Conservation (phyloP, 2,797 vertebrate genomes). For the Melopsittacus undulatus region DNA sequence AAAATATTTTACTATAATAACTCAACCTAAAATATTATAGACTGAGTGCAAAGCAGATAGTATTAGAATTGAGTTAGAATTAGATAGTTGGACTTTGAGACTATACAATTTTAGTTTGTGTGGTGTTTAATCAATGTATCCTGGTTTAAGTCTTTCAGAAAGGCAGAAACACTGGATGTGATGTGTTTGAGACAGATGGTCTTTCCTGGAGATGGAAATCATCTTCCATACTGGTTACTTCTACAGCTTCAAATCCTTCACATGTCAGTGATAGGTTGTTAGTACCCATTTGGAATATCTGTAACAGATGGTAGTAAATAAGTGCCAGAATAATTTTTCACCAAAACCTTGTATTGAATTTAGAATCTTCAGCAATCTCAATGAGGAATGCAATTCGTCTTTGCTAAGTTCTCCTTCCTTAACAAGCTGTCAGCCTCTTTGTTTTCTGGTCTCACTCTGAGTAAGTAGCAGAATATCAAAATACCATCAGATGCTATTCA, state of each 20-base stretch:
- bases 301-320: constrained; percentile 26
- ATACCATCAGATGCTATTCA: not conserved
- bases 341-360: not conserved
- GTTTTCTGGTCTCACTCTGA: not conserved
- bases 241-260: not conserved
- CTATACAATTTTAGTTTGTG: not conserved
- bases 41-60: rapidly evolving
- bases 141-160: not conserved
- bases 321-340: constrained; percentile 36
- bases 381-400: not conserved
- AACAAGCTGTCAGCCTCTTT: constrained; percentile 10
- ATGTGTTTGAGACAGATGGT: not conserved
- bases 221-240: not conserved
- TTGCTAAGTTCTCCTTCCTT: not conserved
- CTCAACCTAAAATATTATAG: not conserved
- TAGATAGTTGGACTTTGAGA: not conserved
- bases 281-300: not conserved
- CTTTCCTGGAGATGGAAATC: not conserved
- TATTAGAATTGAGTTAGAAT: not conserved
- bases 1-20: not conserved
- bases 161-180: not conserved
- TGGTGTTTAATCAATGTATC: not conserved
- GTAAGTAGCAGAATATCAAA: not conserved
- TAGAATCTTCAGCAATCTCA: constrained; percentile 7
- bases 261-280: not conserved